phyloP scores from a whole-genome alignment of 1,140 invertebrate genomes.

The Apis florea region DNA sequence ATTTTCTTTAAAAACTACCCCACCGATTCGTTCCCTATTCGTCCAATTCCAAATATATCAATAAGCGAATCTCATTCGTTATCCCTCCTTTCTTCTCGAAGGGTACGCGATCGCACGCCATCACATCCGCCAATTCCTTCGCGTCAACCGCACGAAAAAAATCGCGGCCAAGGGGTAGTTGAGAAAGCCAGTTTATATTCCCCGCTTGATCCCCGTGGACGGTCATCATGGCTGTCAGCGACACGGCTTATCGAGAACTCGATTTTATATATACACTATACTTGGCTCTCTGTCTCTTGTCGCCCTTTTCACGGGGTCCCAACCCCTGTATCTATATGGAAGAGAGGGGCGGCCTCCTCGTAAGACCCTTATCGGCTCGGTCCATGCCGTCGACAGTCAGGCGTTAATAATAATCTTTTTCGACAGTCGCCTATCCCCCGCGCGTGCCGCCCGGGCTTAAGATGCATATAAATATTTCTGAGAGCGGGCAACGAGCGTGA shows the following conservation, averaged over 20 bases:
- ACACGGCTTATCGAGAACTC: conserved; percentile 54
- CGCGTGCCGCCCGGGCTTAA: conserved; percentile 50
- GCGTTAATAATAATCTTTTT: conserved; percentile 69
- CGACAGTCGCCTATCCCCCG: conserved; percentile 46
- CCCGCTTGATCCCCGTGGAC: conserved; percentile 43
- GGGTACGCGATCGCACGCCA: not conserved
- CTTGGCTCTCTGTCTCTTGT: conserved; percentile 37
- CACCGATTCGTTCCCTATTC: not conserved
- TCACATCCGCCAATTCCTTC: not conserved
- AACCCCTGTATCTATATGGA: conserved; percentile 23
- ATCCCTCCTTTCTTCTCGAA: not conserved
- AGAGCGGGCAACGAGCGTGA: conserved; percentile 52
- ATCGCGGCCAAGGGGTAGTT: not conserved
- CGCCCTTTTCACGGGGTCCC: conserved; percentile 52
- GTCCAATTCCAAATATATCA: not conserved
- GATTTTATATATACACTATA: conserved; percentile 2
- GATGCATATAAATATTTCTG: conserved; percentile 70
- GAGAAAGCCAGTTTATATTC: conserved; percentile 1
- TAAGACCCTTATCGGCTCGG: conserved; percentile 72
- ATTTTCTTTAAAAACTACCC: not conserved
- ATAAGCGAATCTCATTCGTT: too few species aligned
- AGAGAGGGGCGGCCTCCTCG: conserved; percentile 36
- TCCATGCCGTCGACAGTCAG: conserved; percentile 59
- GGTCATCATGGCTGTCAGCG: conserved; percentile 51
- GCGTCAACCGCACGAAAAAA: not conserved